phyloP scores from a whole-genome alignment of 2,113 vertebrate species.

The Potamarius usumacintae region DNA sequence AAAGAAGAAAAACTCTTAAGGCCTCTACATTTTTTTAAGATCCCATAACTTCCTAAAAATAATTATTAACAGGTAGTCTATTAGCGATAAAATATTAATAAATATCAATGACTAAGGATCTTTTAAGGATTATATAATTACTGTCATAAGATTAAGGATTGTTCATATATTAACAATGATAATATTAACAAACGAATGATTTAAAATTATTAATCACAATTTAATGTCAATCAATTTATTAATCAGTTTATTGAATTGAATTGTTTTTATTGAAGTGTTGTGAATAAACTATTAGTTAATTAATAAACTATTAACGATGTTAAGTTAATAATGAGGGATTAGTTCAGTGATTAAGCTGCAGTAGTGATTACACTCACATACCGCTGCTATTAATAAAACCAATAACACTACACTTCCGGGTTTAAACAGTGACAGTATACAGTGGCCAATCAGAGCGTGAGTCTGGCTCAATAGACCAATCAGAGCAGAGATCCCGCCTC shows the following conservation, averaged over 20 bases:
- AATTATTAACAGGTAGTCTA: not conserved
- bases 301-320: too few relatives aligned
- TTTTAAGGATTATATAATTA: not conserved
- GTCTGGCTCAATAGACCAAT: not conserved
- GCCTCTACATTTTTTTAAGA: not conserved
- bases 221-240: not conserved
- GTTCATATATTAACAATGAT: not conserved
- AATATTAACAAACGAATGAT: not conserved
- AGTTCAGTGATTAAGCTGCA: not conserved
- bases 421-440: not conserved
- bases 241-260: not conserved
- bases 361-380: not conserved
- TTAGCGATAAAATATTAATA: not conserved
- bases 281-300: not conserved
- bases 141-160: not conserved
- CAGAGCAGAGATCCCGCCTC: not conserved
- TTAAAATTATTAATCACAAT: not conserved
- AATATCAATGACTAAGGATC: not conserved
- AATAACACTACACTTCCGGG: slow-evolving; percentile 4
- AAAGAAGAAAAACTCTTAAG: not conserved
- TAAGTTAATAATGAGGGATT: not conserved
- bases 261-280: not conserved
- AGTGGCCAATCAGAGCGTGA: slow-evolving; percentile 1
- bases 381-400: slow-evolving; percentile 27
- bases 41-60: not conserved